Evolutionary conservation across 2,888 invertebrate genomes (phyloP).

Genomic region (Rhaphigaster nebulosa): DNA sequence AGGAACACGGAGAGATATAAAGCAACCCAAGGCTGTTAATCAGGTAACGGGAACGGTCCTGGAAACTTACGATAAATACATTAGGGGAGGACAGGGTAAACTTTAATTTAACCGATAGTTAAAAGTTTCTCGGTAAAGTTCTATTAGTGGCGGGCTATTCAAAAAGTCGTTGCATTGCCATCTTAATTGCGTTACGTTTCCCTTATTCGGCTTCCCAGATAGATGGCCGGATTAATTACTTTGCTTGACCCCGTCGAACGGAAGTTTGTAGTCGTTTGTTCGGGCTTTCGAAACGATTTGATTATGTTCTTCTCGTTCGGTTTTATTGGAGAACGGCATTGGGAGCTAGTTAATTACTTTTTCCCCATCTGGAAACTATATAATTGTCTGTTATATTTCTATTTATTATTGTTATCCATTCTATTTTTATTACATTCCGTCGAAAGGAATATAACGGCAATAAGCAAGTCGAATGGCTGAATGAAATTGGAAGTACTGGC

Average conservation of each 20-base stretch:
- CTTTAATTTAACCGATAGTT: slow-evolving; percentile 39
- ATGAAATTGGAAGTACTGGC: no score
- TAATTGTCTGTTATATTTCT: not conserved
- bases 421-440: not conserved
- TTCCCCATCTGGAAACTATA: not conserved
- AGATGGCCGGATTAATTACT: slow-evolving; percentile 3
- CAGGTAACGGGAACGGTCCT: not conserved
- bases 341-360: not conserved
- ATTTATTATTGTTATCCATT: not conserved
- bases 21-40: not conserved
- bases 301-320: not conserved
- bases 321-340: not conserved
- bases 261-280: not conserved
- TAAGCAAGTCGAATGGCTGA: not conserved
- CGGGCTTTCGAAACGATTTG: not conserved
- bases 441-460: not conserved
- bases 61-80: slow-evolving; percentile 31
- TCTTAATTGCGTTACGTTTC: slow-evolving; percentile 29
- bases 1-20: not conserved
- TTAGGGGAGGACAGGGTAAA: slow-evolving; percentile 12
- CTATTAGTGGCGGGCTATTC: slow-evolving; percentile 19
- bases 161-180: not conserved
- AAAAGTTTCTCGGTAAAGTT: not conserved
- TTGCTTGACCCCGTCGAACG: not conserved
- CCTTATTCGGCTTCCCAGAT: slow-evolving; percentile 15